Evolutionary conservation across 2,113 vertebrate species (phyloP).

Genomic region (Platysternon megacephalum): DNA sequence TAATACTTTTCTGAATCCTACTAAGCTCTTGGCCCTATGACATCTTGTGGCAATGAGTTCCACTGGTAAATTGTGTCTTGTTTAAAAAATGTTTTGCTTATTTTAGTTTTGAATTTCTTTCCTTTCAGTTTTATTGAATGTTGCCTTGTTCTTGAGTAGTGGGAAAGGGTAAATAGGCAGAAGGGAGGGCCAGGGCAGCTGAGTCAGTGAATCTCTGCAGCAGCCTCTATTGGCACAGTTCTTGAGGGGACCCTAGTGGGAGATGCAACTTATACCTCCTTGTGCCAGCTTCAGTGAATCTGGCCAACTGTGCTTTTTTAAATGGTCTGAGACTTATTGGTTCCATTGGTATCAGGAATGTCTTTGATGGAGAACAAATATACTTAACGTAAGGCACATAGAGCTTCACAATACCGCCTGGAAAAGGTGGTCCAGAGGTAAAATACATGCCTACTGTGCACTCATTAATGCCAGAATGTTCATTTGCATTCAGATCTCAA

Average conservation of each 20-base stretch:
- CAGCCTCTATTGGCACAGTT: neutral
- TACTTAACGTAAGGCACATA: neutral
- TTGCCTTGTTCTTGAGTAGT: neutral
- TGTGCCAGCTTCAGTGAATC: neutral
- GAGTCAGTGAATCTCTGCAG: neutral
- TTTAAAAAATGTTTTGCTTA: neutral
- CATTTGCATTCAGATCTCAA: neutral
- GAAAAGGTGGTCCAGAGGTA: neutral
- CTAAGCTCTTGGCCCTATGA: fast-evolving
- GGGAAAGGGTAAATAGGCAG: neutral
- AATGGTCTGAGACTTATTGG: neutral
- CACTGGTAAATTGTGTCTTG: neutral
- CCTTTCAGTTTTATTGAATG: neutral
- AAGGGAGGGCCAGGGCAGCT: neutral
- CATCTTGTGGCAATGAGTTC: neutral
- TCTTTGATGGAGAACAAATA: neutral
- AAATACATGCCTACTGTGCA: neutral
- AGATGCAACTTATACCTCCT: neutral
- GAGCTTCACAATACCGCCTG: neutral
- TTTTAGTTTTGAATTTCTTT: neutral
- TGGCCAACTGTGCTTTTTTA: neutral
- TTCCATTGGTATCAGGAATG: neutral
- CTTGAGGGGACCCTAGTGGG: neutral
- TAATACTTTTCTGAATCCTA: neutral
- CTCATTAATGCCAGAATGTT: neutral